Evolutionary conservation across 2,113 vertebrate species (phyloP).

Genomic region (Oncorhynchus kisutch): DNA sequence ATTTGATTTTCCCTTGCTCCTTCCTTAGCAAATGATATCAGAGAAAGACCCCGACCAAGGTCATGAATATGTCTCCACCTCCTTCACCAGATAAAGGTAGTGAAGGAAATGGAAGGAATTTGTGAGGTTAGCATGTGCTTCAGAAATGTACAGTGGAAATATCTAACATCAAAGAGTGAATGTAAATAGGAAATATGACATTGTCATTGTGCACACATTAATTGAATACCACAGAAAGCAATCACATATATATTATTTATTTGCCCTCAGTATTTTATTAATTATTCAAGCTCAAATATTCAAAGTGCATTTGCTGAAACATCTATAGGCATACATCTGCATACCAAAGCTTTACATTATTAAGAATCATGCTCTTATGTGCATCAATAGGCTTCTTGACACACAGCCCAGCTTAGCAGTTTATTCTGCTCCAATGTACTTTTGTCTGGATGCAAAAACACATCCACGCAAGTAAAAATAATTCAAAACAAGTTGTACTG

Average conservation of each 20-base stretch:
- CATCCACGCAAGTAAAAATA: not conserved
- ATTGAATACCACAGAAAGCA: not conserved
- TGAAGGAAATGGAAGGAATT: not conserved
- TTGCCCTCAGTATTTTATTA: not conserved
- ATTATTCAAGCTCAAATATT: not conserved
- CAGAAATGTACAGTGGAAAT: not conserved
- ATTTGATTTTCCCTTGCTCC: too few relatives aligned
- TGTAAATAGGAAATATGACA: not conserved
- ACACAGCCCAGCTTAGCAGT: not conserved
- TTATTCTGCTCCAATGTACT: too few relatives aligned
- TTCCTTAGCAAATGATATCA: too few relatives aligned
- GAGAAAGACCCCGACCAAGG: too few relatives aligned
- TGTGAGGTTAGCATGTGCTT: not conserved
- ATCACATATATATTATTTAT: conserved; percentile 1
- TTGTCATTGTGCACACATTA: not conserved
- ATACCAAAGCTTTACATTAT: not conserved
- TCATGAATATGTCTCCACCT: not conserved
- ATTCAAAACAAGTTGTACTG: too few relatives aligned
- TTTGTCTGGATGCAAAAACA: not conserved
- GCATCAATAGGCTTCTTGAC: not conserved
- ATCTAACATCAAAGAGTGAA: not conserved
- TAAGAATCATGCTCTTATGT: not conserved
- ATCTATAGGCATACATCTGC: not conserved
- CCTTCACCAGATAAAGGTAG: not conserved
- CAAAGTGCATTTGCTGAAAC: not conserved